A percentile compares a stretch with the other conserved stretches of the same genome.
Conservation (phyloP, 2,113 vertebrate species). For the Mirza zaza region DNA sequence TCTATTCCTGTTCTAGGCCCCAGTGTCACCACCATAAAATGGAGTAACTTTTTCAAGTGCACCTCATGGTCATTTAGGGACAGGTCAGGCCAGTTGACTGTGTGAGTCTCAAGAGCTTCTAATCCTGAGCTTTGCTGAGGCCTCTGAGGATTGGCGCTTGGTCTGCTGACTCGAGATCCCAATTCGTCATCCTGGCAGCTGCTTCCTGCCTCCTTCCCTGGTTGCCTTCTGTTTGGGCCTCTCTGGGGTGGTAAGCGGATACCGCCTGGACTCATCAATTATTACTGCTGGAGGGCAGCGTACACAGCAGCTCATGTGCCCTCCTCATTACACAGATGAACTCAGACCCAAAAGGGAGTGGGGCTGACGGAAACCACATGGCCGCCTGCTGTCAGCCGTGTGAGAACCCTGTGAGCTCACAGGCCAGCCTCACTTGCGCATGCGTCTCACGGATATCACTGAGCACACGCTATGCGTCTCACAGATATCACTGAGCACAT, state of each 20-base stretch:
- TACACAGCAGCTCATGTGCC: neutral
- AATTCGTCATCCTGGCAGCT: slow-evolving; percentile 48
- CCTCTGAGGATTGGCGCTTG: neutral
- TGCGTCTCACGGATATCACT: neutral
- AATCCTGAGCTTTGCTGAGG: neutral
- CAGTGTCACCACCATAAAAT: neutral
- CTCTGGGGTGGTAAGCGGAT: neutral
- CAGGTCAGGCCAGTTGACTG: neutral
- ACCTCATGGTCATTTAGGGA: neutral
- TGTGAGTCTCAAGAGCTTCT: neutral
- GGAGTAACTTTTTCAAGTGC: neutral
- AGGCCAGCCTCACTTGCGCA: neutral
- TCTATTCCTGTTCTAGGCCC: neutral
- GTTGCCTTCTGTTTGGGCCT: neutral
- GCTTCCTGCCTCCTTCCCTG: slow-evolving; percentile 33
- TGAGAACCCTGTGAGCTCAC: neutral
- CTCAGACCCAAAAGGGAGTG: neutral
- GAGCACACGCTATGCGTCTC: neutral
- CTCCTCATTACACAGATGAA: neutral
- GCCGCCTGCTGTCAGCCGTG: neutral
- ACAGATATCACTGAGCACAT: neutral
- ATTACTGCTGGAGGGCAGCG: slow-evolving; percentile 5
- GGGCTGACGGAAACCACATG: neutral
- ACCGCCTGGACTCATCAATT: slow-evolving; percentile 18
- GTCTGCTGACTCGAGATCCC: neutral